Evolutionary conservation across 2,888 invertebrate species (phyloP).

Genomic region (Tiphia femorata): DNA sequence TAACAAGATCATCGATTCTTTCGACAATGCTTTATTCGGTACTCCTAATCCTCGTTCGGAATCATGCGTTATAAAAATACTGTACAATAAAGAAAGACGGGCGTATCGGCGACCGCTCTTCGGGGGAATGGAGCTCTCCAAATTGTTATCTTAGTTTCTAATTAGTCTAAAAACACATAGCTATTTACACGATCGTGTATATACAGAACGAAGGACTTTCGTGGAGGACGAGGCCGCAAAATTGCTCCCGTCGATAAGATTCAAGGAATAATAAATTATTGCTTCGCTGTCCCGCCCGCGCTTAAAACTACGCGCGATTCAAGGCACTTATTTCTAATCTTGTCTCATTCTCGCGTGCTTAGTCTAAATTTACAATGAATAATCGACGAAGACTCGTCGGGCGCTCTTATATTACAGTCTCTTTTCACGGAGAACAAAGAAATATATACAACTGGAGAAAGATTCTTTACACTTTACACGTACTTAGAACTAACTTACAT

Average conservation of each 20-base stretch:
- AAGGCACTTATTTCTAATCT: too few relatives aligned
- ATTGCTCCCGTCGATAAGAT: neutral
- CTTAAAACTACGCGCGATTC: neutral
- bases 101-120: conserved; percentile 27
- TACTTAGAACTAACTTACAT: too few relatives aligned
- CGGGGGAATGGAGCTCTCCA: conserved; percentile 57
- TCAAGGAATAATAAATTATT: conserved; percentile 56
- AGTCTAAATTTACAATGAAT: too few relatives aligned
- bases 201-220: too few relatives aligned
- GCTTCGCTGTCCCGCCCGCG: conserved; percentile 51
- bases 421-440: too few relatives aligned
- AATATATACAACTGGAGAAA: conserved; percentile 3
- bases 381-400: too few relatives aligned
- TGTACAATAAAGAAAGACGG: conserved; percentile 50
- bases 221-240: too few relatives aligned
- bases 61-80: conserved; percentile 62
- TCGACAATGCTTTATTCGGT: conserved; percentile 38
- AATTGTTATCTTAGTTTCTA: conserved; percentile 25
- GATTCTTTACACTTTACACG: too few relatives aligned
- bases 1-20: neutral
- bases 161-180: neutral
- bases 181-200: conserved; percentile 29
- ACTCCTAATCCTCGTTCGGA: too few relatives aligned
- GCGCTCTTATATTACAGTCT: conserved; percentile 12
- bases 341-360: too few relatives aligned